Conservation (phyloP, 64 coral and sea anemone species). For the Exaiptasia diaphana region DNA sequence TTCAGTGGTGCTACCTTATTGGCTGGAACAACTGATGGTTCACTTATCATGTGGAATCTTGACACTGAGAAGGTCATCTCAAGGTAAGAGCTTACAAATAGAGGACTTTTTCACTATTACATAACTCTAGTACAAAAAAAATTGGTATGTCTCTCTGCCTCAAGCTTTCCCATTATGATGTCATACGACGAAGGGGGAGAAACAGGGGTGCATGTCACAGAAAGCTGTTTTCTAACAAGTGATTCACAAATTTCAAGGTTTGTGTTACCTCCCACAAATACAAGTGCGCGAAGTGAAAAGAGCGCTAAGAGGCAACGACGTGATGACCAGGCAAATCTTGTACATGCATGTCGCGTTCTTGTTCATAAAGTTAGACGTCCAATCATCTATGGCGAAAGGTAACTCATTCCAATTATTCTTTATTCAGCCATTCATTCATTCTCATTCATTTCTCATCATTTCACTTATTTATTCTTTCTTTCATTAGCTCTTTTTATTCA, state of each 20-base stretch:
- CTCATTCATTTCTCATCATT: no score
- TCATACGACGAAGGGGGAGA: no score
- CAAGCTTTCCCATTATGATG: no score
- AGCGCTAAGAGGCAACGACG: conserved; percentile 41
- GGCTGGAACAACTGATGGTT: conserved; percentile 72
- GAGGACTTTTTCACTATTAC: no score
- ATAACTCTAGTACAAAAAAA: no score
- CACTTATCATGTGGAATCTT: conserved; percentile 73
- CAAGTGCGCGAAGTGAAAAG: conserved; percentile 39
- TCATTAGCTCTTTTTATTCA: background rate
- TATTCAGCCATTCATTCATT: background rate
- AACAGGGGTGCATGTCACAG: no score
- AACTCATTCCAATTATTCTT: background rate
- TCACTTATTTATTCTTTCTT: background rate
- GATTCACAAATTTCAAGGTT: conserved; percentile 54
- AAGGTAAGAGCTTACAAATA: conserved; percentile 27
- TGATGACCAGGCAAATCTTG: conserved; percentile 45
- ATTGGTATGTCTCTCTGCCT: no score
- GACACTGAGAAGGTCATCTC: conserved; percentile 61
- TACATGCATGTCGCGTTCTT: conserved; percentile 55
- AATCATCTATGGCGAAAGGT: conserved; percentile 78
- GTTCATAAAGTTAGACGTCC: conserved; percentile 79
- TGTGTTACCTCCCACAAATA: conserved; percentile 11
- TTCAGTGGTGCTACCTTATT: conserved; percentile 47
- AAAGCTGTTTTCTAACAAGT: no score